These are phyloP conservation scores for Frankliniella fusca DNA, from an alignment of 2,888 invertebrate species.

Conservation along the genomic window DNA sequence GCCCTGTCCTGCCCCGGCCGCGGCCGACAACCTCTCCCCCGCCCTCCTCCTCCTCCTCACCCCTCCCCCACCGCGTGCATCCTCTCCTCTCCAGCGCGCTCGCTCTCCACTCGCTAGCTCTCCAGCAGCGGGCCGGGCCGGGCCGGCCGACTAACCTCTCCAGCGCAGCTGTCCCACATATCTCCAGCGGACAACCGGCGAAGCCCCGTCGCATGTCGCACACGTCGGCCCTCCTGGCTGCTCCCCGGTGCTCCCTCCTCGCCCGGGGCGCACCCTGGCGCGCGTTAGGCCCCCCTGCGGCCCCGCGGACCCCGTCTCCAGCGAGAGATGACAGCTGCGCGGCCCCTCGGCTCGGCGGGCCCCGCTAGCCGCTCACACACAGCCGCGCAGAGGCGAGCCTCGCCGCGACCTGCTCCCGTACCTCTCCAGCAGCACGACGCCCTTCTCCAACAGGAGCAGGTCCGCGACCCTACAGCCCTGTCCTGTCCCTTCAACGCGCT, in stretches of 20 bases:
- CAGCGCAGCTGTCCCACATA: not conserved
- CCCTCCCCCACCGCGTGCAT: not conserved
- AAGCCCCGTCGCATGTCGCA: not conserved
- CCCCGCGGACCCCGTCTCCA: no score
- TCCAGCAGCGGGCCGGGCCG: not conserved
- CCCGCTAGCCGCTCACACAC: no score
- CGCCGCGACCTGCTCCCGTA: not conserved
- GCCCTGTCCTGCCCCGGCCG: not conserved
- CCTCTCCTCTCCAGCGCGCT: not conserved
- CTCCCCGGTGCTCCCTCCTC: not conserved
- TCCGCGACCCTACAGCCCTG: no score
- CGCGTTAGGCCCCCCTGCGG: no score
- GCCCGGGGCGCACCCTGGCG: not conserved
- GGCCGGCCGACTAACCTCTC: not conserved
- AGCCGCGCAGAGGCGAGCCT: no score
- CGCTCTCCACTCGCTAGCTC: not conserved
- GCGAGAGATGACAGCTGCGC: not conserved
- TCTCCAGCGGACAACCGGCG: not conserved
- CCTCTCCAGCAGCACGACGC: no score
- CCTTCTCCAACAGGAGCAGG: no score
- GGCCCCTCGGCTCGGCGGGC: no score
- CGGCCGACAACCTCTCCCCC: conserved; percentile 12
- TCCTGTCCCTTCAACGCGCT: no score
- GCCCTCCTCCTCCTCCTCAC: not conserved
- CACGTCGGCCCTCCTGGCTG: not conserved